phyloP scores from a whole-genome alignment of 1,140 invertebrate genomes.

The Drosophila melanica region DNA sequence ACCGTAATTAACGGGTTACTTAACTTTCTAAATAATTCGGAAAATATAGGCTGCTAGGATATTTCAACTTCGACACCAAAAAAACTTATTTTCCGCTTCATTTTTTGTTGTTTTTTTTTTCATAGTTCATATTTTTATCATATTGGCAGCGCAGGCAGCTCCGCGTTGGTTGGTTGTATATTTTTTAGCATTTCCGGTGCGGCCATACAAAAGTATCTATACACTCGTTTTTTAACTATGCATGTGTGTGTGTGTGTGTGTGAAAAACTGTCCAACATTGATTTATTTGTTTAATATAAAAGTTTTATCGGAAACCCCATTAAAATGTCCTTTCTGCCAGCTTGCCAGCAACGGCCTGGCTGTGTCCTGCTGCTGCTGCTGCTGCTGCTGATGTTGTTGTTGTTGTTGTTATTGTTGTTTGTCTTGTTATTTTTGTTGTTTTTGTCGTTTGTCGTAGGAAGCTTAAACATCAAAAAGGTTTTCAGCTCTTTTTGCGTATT shows the following conservation, averaged over 20 bases:
- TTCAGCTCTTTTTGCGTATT: slow-evolving; percentile 75
- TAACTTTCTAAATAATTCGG: too few species aligned
- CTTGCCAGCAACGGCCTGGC: slow-evolving; percentile 60
- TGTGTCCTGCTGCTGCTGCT: slow-evolving; percentile 50
- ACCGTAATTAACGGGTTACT: too few species aligned
- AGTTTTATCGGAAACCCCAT: slow-evolving; percentile 83
- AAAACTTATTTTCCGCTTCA: not conserved
- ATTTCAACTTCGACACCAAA: slow-evolving; percentile 2
- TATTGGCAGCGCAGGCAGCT: slow-evolving; percentile 69
- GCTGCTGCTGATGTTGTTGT: slow-evolving; percentile 34
- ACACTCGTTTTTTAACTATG: slow-evolving; percentile 75
- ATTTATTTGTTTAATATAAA: slow-evolving; percentile 84
- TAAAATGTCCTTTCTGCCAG: slow-evolving; percentile 83
- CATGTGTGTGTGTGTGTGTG: slow-evolving; percentile 58
- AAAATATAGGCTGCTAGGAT: not conserved
- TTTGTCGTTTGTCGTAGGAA: slow-evolving; percentile 75
- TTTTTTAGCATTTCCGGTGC: slow-evolving; percentile 80
- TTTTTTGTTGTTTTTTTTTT: slow-evolving; percentile 51
- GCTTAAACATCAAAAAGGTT: slow-evolving; percentile 82
- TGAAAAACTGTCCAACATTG: slow-evolving; percentile 80
- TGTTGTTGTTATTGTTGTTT: slow-evolving; percentile 10
- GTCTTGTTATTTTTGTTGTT: slow-evolving; percentile 41
- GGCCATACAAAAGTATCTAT: slow-evolving; percentile 73
- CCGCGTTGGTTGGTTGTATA: slow-evolving; percentile 58
- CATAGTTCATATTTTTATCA: slow-evolving; percentile 83